Base-by-base conservation (phyloP, 2,888 invertebrate species). In the Bombylius discolor region DNA sequence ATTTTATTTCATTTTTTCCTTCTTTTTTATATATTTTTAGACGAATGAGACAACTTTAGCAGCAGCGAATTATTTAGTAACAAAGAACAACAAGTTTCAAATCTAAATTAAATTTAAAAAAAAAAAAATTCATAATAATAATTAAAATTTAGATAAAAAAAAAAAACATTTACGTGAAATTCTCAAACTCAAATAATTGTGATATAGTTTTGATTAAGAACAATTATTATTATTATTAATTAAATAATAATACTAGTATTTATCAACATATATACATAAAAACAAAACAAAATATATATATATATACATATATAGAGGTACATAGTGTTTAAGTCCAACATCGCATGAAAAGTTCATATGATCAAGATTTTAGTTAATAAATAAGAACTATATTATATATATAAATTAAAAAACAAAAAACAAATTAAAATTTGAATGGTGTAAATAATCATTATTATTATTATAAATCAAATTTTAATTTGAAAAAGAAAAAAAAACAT, bases 181-280 rank as follows among this genome's bases (percentile, higher is more conserved):
- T 55, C 55, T 55, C 55, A 55, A 51, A 55, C 56, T 56, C 56
- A 56, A 56, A 52, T 34, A 56, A 56, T 53, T 56, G 56, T 56
- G 56, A 56, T 56, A 56, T 56, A 56, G 52, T 56, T 56, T 56
- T 56, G 56, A 51, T 56, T 56, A 56, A 56, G 56, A 56, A 51
- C 42, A 47, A 55, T 55, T 39, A 39, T 45, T 23, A 23, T 23
- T 23, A 23, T 23, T 23, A 23, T 23, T 23, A 23, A 23, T 23
- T 23, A 23, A 2, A 2, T 23, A 23, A 23, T 23, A 23, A 36
- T 55, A 9, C 11, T 50, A 46, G 36, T 54, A 54, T 54, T 50
- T 55, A 47, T 50, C 46, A 55, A 55, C 14, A 13, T 36, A 34
- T 36, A 45, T 39, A 39, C 7, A 39, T 9, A 9, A 47, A 44